phyloP scores from a whole-genome alignment of 2,113 vertebrate species.

The Hippocampus zosterae region DNA sequence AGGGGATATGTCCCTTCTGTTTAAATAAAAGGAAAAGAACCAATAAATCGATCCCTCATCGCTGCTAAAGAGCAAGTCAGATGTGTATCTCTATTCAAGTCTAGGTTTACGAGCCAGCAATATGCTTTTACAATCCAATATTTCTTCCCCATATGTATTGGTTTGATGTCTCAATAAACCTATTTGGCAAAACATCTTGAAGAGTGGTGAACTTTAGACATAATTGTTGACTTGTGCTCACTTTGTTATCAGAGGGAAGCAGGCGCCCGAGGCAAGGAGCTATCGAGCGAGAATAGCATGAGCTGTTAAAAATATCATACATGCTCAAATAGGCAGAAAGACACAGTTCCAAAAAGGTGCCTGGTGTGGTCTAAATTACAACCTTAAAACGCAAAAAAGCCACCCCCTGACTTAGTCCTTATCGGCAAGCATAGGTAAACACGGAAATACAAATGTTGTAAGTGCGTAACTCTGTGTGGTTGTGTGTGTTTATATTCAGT shows the following conservation, averaged over 20 bases:
- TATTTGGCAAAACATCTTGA: background rate
- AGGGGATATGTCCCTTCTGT: slow-evolving; percentile 1
- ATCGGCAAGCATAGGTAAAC: background rate
- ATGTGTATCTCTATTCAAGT: background rate
- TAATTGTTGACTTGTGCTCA: background rate
- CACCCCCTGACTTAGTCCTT: background rate
- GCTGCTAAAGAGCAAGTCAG: background rate
- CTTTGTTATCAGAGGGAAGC: slow-evolving; percentile 23
- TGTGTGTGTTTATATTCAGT: background rate
- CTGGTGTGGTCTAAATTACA: background rate
- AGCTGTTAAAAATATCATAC: slow-evolving; percentile 7
- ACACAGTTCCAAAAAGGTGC: background rate
- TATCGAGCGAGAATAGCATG: slow-evolving; percentile 14
- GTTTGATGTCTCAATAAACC: background rate
- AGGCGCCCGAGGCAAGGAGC: slow-evolving; percentile 5
- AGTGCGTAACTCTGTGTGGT: background rate
- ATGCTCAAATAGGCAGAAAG: no score
- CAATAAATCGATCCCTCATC: background rate
- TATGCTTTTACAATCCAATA: background rate
- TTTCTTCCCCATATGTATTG: background rate
- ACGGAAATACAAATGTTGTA: background rate
- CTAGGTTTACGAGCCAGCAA: background rate
- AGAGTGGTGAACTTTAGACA: slow-evolving; percentile 1
- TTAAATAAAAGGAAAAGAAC: background rate
- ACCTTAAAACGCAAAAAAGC: background rate